Percentiles rank a stretch among this genome's conserved stretches.
phyloP scores from a whole-genome alignment of 2,888 invertebrate species.

The Dendrolimus houi region DNA sequence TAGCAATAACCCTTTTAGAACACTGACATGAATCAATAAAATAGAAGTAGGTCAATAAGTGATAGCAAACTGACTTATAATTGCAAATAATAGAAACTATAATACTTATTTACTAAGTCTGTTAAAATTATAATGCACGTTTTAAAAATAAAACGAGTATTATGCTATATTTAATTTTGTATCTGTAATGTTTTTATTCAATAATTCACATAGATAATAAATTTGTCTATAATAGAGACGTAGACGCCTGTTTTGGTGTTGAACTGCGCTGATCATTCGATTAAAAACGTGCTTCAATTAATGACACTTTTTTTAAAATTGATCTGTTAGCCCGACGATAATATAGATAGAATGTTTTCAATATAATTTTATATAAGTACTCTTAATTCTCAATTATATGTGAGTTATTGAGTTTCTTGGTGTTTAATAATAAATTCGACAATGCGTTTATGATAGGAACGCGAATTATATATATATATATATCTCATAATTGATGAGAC shows the following conservation, averaged over 20 bases:
- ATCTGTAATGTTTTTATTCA: no score
- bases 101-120: no score
- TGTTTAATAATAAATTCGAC: no score
- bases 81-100: background rate
- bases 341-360: background rate
- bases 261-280: background rate
- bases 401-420: no score
- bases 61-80: background rate
- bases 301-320: background rate
- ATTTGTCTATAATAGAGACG: background rate
- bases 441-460: no score
- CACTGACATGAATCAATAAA: background rate
- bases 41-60: background rate
- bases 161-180: no score
- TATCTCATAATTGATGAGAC: no score
- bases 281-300: background rate
- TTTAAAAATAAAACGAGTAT: no score
- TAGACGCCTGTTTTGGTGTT: background rate
- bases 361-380: background rate
- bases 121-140: no score
- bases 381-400: background rate
- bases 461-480: no score
- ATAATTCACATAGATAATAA: background rate
- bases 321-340: background rate
- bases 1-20: background rate